Base-by-base conservation (phyloP, 2,113 vertebrate genomes). In the Falco punctatus region DNA sequence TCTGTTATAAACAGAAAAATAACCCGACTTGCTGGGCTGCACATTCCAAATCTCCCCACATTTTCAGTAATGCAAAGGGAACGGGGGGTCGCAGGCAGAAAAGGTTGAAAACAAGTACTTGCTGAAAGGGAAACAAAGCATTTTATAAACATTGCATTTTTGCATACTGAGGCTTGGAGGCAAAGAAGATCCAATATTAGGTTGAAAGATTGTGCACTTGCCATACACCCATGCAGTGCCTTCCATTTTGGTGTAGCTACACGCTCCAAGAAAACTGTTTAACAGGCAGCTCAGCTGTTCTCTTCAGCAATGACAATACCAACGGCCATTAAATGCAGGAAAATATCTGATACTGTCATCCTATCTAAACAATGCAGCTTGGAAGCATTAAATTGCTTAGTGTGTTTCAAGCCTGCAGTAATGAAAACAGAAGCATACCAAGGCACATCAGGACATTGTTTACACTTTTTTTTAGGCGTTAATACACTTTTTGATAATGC, bases 321-420 rank as follows among this genome's bases (percentile, higher is more conserved):
- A 86, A 52, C 2, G 2, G 80, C 73, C 66, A 62, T 67, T 91
- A 66, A 87, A 92, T 42, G 57, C 57, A 64, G 82, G 72, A 54
- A 79, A 88, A 88, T 84, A 95, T 79, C 94, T 92, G 81, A 78
- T 86, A 66, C 70, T 77, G 73, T 54, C 88, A 91, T 61, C 72
- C 77, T 95, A 94, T 96, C 86, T 91, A 86, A 96, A 97, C 86
- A 97, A 84, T 57, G 75, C 94, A 97, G 89, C 84, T 86, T 83
- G 77, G 84, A 75, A 94, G 79, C 96, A 91, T 86, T 86, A 81
- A 92, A 95, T 96, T 92, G 85, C 71, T 80, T 57, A 14, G 52
- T 48, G 89, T 30, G 65, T 91, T 97, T 91, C 69, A 51, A 90
- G 65, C 21, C 74, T 70, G 62, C 71, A 70, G 55, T 72, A 88